Evolutionary conservation across 2,888 invertebrate species (phyloP), one percentile per base, ranked within the genome.

Genomic region (Bembecia ichneumoniformis): DNA sequence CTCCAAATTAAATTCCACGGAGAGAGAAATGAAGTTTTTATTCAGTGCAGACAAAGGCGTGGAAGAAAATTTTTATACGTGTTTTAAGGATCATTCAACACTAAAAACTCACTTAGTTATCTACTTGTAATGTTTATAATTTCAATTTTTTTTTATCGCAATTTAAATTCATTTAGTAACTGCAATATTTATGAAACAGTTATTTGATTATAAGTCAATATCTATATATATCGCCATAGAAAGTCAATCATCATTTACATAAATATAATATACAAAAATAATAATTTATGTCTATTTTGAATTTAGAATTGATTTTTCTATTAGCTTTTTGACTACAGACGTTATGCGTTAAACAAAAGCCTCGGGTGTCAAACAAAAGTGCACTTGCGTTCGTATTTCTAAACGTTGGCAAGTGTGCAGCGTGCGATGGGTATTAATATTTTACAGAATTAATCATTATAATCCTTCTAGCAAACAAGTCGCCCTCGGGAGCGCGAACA

Each of bases 381-480:
- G 66, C 77, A 79, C 77, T 79, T 75, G 77, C 68, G 64, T 71
- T 69, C 68, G 72, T 74, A 76, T 72, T 74, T 72, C 72, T 64
- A 74, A 74, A 71, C 70, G 69, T 62, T 66, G 63, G 77, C 81
- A 83, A 82, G 78, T 82, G 84, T 78, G 73, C 77, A 71, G 62
- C 71, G 84, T 77, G 83, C 73, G 77, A 81, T 71, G 71, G 66
- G 81, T 82, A 82, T 86, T 86, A 87, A 84, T 87, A 84, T 87
- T 87, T 86, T 75, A 86, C 77, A 74, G 79, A 82, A 86, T 87
- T 87, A 87, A 87, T 87, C 82, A 87, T 83, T 81, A 83, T 86
- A 87, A 87, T 87, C 87, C 84, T 82, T 77, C 80, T 74, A 67
- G 81, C 86, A 87, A 87, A 87, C 86, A 87, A 86, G 74, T 78